A percentile compares a stretch with the other conserved stretches of the same genome.
These are phyloP conservation scores for Thyatira batis DNA, from an alignment of 2,888 invertebrate species.

Conservation along the genomic window DNA sequence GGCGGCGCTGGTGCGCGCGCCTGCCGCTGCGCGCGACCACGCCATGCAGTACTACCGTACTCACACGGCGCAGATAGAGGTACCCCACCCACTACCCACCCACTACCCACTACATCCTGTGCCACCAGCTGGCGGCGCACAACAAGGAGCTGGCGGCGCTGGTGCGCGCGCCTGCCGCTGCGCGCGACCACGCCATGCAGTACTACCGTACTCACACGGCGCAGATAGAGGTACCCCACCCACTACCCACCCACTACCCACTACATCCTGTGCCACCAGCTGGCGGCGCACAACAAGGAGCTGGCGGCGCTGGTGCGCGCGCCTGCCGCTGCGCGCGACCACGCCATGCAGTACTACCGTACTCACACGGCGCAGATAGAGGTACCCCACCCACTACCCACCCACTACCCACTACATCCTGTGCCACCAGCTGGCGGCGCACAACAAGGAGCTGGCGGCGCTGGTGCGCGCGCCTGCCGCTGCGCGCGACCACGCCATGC, in stretches of 20 bases:
- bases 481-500: conserved; percentile 91
- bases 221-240: conserved; percentile 97
- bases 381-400: conserved; percentile 75
- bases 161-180: conserved; percentile 79
- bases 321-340: conserved; percentile 84
- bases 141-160: conserved; percentile 96
- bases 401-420: too few species aligned
- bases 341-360: conserved; percentile 96
- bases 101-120: too few species aligned
- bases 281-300: conserved; percentile 98
- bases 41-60: conserved; percentile 97
- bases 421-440: conserved; percentile 98
- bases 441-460: conserved; percentile 96
- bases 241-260: not conserved
- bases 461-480: conserved; percentile 74
- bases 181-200: conserved; percentile 91
- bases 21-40: conserved; percentile 85
- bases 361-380: conserved; percentile 99
- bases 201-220: conserved; percentile 99
- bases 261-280: conserved; percentile 99
- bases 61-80: conserved; percentile 99
- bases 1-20: conserved; percentile 85
- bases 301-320: conserved; percentile 89
- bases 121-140: conserved; percentile 98
- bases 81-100: conserved; percentile 49